Percentiles rank a stretch among this genome's conserved stretches.
phyloP scores from a whole-genome alignment of 2,113 vertebrate genomes.

The Ammospiza nelsoni region DNA sequence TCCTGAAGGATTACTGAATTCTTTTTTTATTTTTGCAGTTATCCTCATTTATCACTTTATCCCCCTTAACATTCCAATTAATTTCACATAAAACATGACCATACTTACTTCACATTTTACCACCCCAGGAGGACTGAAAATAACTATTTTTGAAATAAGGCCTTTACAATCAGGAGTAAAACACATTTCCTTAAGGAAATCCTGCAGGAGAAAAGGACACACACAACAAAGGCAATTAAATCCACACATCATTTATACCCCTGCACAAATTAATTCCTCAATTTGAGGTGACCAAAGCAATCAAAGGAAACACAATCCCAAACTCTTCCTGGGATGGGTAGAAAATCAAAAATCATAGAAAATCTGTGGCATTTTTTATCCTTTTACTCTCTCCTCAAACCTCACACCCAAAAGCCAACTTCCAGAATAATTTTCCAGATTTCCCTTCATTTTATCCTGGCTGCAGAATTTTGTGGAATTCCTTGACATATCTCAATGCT shows the following conservation, averaged over 20 bases:
- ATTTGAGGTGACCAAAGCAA: not conserved
- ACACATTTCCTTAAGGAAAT: constrained; percentile 87
- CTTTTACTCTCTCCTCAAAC: not conserved
- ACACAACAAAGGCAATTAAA: not conserved
- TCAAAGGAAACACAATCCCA: not conserved
- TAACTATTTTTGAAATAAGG: constrained; percentile 85
- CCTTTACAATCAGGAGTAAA: constrained; percentile 92
- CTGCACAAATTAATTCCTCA: not conserved
- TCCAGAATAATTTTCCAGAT: not conserved
- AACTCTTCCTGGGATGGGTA: not conserved
- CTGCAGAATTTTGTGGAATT: not conserved
- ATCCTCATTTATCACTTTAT: not conserved
- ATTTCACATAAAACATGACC: not conserved
- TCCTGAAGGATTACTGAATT: not conserved
- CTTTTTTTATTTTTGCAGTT: not conserved
- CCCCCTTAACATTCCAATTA: not conserved
- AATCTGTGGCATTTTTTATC: not conserved
- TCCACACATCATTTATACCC: not conserved
- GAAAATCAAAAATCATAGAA: not conserved
- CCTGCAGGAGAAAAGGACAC: constrained; percentile 71
- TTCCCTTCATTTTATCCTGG: not conserved
- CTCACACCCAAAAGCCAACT: not conserved
- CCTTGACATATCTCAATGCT: not conserved
- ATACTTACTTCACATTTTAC: constrained; percentile 89
- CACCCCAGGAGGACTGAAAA: constrained; percentile 84